phyloP scores from a whole-genome alignment of 2,797 vertebrate species.

The Fundulus diaphanus region DNA sequence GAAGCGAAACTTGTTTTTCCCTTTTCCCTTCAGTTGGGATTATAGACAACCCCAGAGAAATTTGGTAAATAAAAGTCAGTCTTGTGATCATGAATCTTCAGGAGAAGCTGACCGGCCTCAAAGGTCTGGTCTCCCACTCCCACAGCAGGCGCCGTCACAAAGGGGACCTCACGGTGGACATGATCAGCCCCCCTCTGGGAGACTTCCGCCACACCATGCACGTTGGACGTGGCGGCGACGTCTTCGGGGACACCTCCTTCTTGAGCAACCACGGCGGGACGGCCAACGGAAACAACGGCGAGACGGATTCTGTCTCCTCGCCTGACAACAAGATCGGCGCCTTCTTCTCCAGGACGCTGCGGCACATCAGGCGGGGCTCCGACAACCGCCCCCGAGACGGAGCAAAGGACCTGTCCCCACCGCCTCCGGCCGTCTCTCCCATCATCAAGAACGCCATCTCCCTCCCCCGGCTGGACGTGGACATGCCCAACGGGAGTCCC shows the following conservation, averaged over 20 bases:
- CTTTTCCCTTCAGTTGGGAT: conserved; percentile 25
- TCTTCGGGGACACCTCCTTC: conserved; percentile 97
- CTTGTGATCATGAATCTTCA: conserved; percentile 87
- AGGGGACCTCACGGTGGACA: conserved; percentile 88
- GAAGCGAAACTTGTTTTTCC: conserved; percentile 11
- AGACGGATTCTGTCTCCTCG: conserved; percentile 69
- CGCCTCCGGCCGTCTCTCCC: conserved; percentile 87
- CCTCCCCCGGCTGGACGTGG: conserved; percentile 89
- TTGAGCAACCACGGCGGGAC: conserved; percentile 92
- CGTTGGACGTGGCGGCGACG: conserved; percentile 93
- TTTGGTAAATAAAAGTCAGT: conserved; percentile 12
- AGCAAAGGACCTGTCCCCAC: conserved; percentile 78
- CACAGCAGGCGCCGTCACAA: conserved; percentile 88
- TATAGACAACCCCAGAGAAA: conserved; percentile 31
- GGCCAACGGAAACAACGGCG: conserved; percentile 65
- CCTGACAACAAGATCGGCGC: conserved; percentile 80
- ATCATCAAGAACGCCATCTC: conserved; percentile 98
- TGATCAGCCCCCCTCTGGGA: conserved; percentile 95
- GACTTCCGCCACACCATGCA: conserved; percentile 99
- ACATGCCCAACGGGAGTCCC: conserved; percentile 75
- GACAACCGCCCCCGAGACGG: conserved; percentile 68
- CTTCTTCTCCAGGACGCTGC: conserved; percentile 90
- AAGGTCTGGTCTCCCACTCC: conserved; percentile 89
- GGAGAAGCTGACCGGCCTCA: conserved; percentile 92
- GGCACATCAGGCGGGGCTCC: conserved; percentile 86